Conservation (phyloP, 2,797 vertebrate species). For the Bradypodion pumilum region DNA sequence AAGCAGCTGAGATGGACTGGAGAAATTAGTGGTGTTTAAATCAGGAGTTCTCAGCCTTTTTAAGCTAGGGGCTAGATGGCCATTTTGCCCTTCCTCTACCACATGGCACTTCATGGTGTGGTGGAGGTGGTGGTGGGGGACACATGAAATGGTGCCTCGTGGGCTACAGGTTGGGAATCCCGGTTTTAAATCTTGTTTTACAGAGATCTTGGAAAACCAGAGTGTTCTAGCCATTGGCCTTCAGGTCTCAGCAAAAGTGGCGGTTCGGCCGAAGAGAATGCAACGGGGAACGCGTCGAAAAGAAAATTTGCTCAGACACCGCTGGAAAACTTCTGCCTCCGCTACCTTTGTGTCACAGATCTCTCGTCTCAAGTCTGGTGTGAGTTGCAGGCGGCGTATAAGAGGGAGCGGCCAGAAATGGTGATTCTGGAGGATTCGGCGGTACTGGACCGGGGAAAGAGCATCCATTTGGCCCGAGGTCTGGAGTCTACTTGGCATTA, state of each 20-base stretch:
- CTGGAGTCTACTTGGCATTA: no score
- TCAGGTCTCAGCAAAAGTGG: neutral
- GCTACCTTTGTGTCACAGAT: slow-evolving; percentile 73
- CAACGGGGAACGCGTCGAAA: no score
- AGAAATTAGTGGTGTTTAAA: no score
- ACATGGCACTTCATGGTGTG: no score
- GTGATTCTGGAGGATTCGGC: slow-evolving; percentile 48
- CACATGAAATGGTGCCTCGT: no score
- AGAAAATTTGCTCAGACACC: slow-evolving; percentile 54
- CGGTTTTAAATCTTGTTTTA: neutral
- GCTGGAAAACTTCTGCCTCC: slow-evolving; percentile 69
- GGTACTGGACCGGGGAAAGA: slow-evolving; percentile 69
- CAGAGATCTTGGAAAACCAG: slow-evolving; percentile 9
- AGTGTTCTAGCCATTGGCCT: neutral
- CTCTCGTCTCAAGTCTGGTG: slow-evolving; percentile 79
- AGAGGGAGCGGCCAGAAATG: slow-evolving; percentile 63
- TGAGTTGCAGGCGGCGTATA: slow-evolving; percentile 75
- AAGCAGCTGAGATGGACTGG: no score
- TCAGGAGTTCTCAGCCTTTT: no score
- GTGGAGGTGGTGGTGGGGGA: no score
- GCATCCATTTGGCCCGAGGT: slow-evolving; percentile 78
- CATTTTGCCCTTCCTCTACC: no score
- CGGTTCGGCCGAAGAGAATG: neutral
- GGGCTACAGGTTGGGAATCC: no score
- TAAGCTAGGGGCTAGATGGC: no score